Evolutionary conservation across 1,140 invertebrate genomes (phyloP), one percentile per base, ranked within the genome.

Genomic region (Brachionus sp.): DNA sequence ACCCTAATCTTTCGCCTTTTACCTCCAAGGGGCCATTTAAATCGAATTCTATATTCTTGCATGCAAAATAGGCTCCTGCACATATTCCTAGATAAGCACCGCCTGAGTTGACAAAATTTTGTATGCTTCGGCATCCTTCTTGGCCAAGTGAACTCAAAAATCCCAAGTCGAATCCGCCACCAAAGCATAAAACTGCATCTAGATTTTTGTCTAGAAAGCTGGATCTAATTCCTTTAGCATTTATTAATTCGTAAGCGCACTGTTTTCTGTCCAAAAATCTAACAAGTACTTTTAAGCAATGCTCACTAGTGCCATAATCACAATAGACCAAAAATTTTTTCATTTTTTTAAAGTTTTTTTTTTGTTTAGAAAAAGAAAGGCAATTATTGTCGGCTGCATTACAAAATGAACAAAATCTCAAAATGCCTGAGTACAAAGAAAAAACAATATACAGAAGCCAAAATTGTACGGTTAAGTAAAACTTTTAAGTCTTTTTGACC

Each of bases 121-220:
- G 68, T 12, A 89, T 86, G 12, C 84, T 83, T 4, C 84, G 19
- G 10, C 84, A 84, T 0, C 88, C 88, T 12, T 84, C 70, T 16
- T 78, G 10, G 12, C 86, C 86, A 5, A 89, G 77, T 19, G 85
- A 84, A 4, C 84, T 33, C 4, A 88, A 85, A 77, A 86, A 87
- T 9, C 88, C 88, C 5, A 85, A 70, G 82, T 89, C 88, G 84
- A 86, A 89, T 1, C 88, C 88, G n/a, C 88, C 88, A n/a, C 87
- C 87, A 83, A 88, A 85, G 2, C 84, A 85, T 23, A 88, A 77
- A n/a, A 87, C 37, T 12, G 83, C 82, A 25, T 85, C 84, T 10
- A 12, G 16, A 37, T 39, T 19, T 0, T 23, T 19, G 29, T 33
- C 25, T 13, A 66, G 10, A n/a, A 1, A 66, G 62, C 33, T 33